Evolutionary conservation across 2,113 vertebrate genomes (phyloP).

Genomic region (Microcebus murinus): DNA sequence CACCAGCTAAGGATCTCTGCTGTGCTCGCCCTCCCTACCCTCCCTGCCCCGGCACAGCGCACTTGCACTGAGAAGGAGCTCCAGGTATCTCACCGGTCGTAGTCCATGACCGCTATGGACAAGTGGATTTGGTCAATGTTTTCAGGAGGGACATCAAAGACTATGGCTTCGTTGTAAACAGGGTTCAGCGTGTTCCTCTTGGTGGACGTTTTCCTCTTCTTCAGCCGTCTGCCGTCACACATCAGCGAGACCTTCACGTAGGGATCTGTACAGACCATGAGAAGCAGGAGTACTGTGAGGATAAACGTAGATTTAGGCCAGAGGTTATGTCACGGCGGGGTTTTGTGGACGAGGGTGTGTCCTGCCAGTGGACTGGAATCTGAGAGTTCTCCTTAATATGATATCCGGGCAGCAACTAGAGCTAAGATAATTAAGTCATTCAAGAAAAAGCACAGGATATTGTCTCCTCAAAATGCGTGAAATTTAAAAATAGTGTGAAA

Average conservation of each 20-base stretch:
- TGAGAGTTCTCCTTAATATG: constrained; percentile 50
- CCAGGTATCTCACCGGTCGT: constrained; percentile 94
- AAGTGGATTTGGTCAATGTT: constrained; percentile 98
- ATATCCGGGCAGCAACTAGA: neutral
- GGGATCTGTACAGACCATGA: constrained; percentile 90
- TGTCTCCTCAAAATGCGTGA: constrained; percentile 44
- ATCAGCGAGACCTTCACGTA: constrained; percentile 99
- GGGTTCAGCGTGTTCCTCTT: constrained; percentile 99
- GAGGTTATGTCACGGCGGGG: neutral
- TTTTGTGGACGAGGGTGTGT: neutral
- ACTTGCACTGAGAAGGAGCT: constrained; percentile 26
- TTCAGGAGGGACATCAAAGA: constrained; percentile 98
- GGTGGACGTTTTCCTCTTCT: constrained; percentile 99
- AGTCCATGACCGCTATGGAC: constrained; percentile 99
- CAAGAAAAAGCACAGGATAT: constrained; percentile 67
- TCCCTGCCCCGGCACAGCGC: neutral
- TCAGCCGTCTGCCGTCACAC: constrained; percentile 96
- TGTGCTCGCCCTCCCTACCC: neutral
- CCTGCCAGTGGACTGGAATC: constrained; percentile 18
- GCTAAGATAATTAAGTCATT: constrained; percentile 71
- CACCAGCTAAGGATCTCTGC: neutral
- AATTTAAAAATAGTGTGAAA: constrained; percentile 72
- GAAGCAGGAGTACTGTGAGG: constrained; percentile 69
- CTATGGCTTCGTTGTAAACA: constrained; percentile 99
- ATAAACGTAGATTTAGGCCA: constrained; percentile 12